Evolutionary conservation across 2,888 invertebrate species (phyloP).

Genomic region (Dorcus parallelipipedus): DNA sequence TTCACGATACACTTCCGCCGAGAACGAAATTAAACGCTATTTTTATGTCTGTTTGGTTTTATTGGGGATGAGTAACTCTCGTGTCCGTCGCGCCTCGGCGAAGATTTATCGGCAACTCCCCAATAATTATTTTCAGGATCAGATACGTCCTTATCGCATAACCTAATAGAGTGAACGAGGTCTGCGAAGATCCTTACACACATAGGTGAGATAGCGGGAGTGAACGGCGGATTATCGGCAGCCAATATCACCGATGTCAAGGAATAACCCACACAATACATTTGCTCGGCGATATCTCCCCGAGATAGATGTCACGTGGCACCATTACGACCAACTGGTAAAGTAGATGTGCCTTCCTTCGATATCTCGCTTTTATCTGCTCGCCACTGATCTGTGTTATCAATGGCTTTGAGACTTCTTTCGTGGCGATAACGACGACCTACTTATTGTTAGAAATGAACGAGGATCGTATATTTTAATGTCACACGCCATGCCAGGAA

Average conservation of each 20-base stretch:
- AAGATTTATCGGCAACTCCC: not conserved
- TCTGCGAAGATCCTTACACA: constrained; percentile 18
- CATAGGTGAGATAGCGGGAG: constrained; percentile 21
- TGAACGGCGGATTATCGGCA: constrained; percentile 26
- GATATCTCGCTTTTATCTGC: constrained; percentile 9
- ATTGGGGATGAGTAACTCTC: too few species aligned
- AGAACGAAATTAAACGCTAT: too few species aligned
- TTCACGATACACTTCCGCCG: too few species aligned
- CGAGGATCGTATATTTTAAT: too few species aligned
- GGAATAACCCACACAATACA: constrained; percentile 23
- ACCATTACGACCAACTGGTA: constrained; percentile 9
- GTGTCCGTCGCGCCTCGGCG: too few species aligned
- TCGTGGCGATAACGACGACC: not conserved
- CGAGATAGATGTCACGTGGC: constrained; percentile 15
- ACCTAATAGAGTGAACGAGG: constrained; percentile 23
- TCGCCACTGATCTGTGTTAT: constrained; percentile 6
- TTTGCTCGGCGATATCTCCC: constrained; percentile 18
- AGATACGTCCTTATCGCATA: constrained; percentile 19
- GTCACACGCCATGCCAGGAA: too few species aligned
- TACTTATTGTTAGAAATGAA: too few species aligned
- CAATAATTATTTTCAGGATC: constrained; percentile 11
- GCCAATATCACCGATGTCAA: constrained; percentile 25
- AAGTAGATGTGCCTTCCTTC: constrained; percentile 6
- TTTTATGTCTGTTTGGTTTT: too few species aligned
- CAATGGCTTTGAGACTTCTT: constrained; percentile 8